Percentiles rank a stretch among this genome's conserved stretches.
Evolutionary conservation across 2,888 invertebrate species (phyloP).

Genomic region (Drosophila lutescens): DNA sequence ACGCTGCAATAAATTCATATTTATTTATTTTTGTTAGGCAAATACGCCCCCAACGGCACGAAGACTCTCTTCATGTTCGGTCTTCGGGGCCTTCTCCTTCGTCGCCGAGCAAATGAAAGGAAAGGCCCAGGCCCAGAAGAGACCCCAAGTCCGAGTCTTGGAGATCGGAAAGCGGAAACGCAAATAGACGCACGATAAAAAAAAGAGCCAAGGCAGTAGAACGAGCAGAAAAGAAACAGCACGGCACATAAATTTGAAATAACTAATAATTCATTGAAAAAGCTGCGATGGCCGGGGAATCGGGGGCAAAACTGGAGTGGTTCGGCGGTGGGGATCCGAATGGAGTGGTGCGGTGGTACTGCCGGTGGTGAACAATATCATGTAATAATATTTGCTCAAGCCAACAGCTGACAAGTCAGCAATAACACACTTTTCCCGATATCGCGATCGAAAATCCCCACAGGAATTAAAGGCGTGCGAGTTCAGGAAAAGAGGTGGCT

Average conservation of each 20-base stretch:
- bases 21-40: slow-evolving; percentile 76
- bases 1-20: slow-evolving; percentile 75
- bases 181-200: slow-evolving; percentile 74
- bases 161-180: slow-evolving; percentile 73
- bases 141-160: slow-evolving; percentile 30
- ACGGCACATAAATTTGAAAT: slow-evolving; percentile 69
- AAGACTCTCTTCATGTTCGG: slow-evolving; percentile 19
- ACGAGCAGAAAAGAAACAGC: slow-evolving; percentile 32
- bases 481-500: not conserved
- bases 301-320: slow-evolving; percentile 23
- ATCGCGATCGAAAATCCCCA: slow-evolving; percentile 43
- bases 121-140: slow-evolving; percentile 50
- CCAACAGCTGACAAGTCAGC: slow-evolving; percentile 70
- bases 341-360: slow-evolving; percentile 12
- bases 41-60: slow-evolving; percentile 73
- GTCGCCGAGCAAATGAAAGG: slow-evolving; percentile 50
- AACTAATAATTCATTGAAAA: slow-evolving; percentile 74
- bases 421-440: slow-evolving; percentile 39
- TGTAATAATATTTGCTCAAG: slow-evolving; percentile 74
- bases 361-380: slow-evolving; percentile 48
- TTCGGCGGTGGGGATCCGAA: slow-evolving; percentile 1
- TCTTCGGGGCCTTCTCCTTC: slow-evolving; percentile 28
- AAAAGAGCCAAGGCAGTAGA: slow-evolving; percentile 11
- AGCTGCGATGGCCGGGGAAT: slow-evolving; percentile 27
- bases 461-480: slow-evolving; percentile 30